These are phyloP conservation scores for Polypedilum pembai DNA, from an alignment of 1,140 invertebrate species.

Conservation along the genomic window DNA sequence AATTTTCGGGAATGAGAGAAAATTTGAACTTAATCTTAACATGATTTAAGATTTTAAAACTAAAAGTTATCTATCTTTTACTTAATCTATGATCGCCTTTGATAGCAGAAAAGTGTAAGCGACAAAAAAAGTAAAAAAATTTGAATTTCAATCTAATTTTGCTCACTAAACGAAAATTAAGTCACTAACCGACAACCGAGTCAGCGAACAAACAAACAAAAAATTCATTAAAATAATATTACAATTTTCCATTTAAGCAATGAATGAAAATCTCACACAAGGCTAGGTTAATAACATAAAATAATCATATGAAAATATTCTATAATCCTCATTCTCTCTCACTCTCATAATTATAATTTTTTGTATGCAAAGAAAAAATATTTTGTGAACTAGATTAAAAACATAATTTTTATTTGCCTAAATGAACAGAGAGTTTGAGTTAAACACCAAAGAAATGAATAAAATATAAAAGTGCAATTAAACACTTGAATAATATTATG, in stretches of 20 bases:
- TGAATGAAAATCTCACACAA: not conserved
- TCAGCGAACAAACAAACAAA: conserved; percentile 8
- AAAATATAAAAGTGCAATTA: conserved; percentile 28
- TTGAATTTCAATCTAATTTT: not conserved
- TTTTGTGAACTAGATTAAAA: conserved; percentile 19
- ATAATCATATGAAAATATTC: not conserved
- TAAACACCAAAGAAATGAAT: conserved; percentile 9
- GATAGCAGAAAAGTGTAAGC: too few species aligned
- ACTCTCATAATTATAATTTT: not conserved
- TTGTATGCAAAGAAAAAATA: conserved; percentile 6
- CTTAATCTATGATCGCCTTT: too few species aligned
- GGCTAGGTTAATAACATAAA: not conserved
- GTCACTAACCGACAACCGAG: not conserved
- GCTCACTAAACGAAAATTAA: conserved; percentile 23
- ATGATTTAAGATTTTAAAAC: too few species aligned
- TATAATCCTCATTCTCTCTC: not conserved
- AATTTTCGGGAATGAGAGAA: too few species aligned
- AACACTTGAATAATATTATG: conserved; percentile 26
- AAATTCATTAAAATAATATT: conserved; percentile 26
- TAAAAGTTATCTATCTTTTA: too few species aligned
- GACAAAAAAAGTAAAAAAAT: too few species aligned
- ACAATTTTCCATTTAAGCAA: conserved; percentile 25
- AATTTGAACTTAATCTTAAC: too few species aligned
- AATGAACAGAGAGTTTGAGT: too few species aligned
- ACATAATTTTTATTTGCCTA: too few species aligned